Percentiles rank a stretch among this genome's conserved stretches.
Evolutionary conservation across 2,113 vertebrate genomes (phyloP).

Genomic region (Hippopotamus amphibius): DNA sequence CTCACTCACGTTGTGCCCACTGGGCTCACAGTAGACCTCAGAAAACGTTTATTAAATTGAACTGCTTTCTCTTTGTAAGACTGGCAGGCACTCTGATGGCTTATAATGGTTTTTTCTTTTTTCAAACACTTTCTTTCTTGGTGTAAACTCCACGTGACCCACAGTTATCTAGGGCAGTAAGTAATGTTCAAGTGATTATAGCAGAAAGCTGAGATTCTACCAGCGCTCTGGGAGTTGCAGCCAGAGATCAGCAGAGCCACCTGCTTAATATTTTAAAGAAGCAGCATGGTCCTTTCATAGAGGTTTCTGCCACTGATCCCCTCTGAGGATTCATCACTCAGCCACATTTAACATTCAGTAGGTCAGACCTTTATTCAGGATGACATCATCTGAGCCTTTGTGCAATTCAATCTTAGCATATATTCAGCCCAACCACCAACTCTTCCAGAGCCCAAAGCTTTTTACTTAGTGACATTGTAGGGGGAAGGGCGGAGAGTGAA

Average conservation of each 20-base stretch:
- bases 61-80: slow-evolving; percentile 40
- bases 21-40: neutral
- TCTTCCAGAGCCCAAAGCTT: neutral
- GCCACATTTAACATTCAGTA: neutral
- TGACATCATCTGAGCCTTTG: neutral
- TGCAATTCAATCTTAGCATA: neutral
- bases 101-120: neutral
- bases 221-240: slow-evolving; percentile 12
- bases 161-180: slow-evolving; percentile 59
- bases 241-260: slow-evolving; percentile 8
- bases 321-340: slow-evolving; percentile 12
- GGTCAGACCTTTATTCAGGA: neutral
- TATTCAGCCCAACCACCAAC: neutral
- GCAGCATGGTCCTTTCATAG: neutral
- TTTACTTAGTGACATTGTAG: neutral
- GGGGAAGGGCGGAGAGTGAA: neutral
- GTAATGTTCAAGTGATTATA: neutral
- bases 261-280: slow-evolving; percentile 59
- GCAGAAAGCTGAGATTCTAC: slow-evolving; percentile 48
- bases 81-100: slow-evolving; percentile 7
- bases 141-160: neutral
- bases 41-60: slow-evolving; percentile 55
- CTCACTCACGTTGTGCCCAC: neutral
- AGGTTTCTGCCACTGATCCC: neutral
- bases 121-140: neutral